Conservation (phyloP, 1,140 invertebrate species). For the Hycleus phaleratus region DNA sequence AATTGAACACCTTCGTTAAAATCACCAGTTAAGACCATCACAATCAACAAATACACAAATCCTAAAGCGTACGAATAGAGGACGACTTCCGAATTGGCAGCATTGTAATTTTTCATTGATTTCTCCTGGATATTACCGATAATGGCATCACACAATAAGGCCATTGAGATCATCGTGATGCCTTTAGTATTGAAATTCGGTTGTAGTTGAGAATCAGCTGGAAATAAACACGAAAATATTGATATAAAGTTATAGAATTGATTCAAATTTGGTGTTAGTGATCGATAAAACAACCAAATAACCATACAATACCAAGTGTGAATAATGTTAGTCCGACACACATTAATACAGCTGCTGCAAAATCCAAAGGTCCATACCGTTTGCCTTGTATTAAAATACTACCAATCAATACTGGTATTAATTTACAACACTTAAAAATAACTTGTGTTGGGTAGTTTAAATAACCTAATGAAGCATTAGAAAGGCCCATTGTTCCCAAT, state of each 20-base stretch:
- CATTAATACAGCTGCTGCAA: slow-evolving; percentile 78
- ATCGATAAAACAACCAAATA: slow-evolving; percentile 2
- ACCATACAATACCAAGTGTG: slow-evolving; percentile 52
- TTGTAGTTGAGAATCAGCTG: slow-evolving; percentile 83
- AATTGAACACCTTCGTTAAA: slow-evolving; percentile 68
- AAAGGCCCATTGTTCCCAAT: slow-evolving; percentile 91
- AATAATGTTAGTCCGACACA: slow-evolving; percentile 88
- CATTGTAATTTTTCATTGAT: slow-evolving; percentile 75
- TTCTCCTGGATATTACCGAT: slow-evolving; percentile 97
- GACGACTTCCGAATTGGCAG: slow-evolving; percentile 85
- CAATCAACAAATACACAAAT: slow-evolving; percentile 74
- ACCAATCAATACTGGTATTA: slow-evolving; percentile 90
- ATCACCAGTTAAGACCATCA: slow-evolving; percentile 65
- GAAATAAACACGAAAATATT: slow-evolving; percentile 24
- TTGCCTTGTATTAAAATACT: slow-evolving; percentile 89
- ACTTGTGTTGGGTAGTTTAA: slow-evolving; percentile 91
- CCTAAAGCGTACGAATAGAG: slow-evolving; percentile 89
- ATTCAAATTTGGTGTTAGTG: neutral
- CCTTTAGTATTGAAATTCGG: slow-evolving; percentile 81
- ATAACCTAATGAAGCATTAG: slow-evolving; percentile 90
- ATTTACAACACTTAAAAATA: slow-evolving; percentile 95
- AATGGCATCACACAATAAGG: slow-evolving; percentile 83
- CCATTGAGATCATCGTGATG: slow-evolving; percentile 78
- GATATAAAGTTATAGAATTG: too few relatives aligned
- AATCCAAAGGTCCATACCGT: slow-evolving; percentile 74